Evolutionary conservation across 2,888 invertebrate genomes (phyloP).

Genomic region (Argyresthia albistria): DNA sequence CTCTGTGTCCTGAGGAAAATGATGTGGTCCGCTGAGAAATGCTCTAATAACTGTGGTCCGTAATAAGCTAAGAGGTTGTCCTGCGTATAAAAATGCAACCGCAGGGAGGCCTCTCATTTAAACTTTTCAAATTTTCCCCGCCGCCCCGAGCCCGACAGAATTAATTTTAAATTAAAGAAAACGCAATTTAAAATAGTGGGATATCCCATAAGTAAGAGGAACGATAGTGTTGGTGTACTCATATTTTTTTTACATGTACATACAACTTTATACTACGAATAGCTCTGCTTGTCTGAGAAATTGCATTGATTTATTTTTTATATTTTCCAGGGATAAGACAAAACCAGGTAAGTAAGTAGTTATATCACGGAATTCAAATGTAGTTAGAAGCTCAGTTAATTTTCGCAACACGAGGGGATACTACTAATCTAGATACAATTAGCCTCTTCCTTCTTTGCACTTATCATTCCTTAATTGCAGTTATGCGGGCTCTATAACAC

Average conservation of each 20-base stretch:
- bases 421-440: too few relatives aligned
- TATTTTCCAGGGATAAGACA: too few relatives aligned
- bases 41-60: constrained; percentile 56
- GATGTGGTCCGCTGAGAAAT: constrained; percentile 51
- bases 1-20: constrained; percentile 33
- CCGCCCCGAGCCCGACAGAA: constrained; percentile 29
- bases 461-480: too few relatives aligned
- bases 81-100: constrained; percentile 65
- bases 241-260: too few relatives aligned
- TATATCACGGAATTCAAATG: too few relatives aligned
- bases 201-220: constrained; percentile 44
- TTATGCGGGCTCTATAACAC: constrained; percentile 13
- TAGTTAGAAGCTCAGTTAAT: too few relatives aligned
- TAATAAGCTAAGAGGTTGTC: constrained; percentile 68
- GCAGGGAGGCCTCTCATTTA: constrained; percentile 47
- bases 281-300: too few relatives aligned
- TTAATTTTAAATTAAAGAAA: constrained; percentile 61
- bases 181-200: constrained; percentile 39
- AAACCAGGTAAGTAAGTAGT: too few relatives aligned
- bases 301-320: too few relatives aligned
- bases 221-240: constrained; percentile 10
- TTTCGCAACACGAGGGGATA: too few relatives aligned
- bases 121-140: constrained; percentile 70
- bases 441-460: too few relatives aligned
- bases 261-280: too few relatives aligned